Percentiles rank a stretch among this genome's conserved stretches.
These are phyloP conservation scores for Orthosia incerta DNA, from an alignment of 2,888 invertebrate genomes.

Conservation along the genomic window DNA sequence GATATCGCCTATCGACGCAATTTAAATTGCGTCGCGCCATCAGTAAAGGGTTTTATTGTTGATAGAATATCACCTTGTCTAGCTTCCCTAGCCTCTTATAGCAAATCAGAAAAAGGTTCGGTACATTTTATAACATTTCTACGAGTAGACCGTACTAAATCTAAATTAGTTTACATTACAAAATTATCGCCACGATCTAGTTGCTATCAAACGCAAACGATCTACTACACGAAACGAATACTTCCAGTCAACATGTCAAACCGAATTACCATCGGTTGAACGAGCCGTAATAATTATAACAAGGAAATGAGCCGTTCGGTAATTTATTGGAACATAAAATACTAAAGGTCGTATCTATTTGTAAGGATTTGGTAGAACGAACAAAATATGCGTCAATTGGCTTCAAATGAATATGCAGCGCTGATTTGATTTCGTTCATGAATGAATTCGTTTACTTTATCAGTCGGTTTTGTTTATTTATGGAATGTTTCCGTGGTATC, in stretches of 20 bases:
- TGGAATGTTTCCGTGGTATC: neutral
- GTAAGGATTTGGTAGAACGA: constrained; percentile 20
- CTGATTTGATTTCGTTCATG: constrained; percentile 28
- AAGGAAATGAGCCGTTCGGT: constrained; percentile 51
- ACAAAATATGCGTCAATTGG: constrained; percentile 19
- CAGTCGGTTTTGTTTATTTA: neutral
- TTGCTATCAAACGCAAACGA: constrained; percentile 32
- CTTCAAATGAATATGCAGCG: constrained; percentile 11
- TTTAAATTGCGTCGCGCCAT: too few relatives aligned
- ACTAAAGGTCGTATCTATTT: constrained; percentile 42
- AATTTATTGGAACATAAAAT: constrained; percentile 53
- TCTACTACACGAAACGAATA: constrained; percentile 26
- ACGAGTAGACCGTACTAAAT: neutral
- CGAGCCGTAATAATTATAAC: constrained; percentile 49
- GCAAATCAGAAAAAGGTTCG: neutral
- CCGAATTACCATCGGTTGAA: constrained; percentile 35
- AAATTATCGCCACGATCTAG: constrained; percentile 37
- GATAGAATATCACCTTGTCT: neutral
- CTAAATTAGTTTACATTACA: constrained; percentile 21
- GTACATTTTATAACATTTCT: neutral
- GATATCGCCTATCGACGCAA: too few relatives aligned
- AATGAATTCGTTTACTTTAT: constrained; percentile 22
- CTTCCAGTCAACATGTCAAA: constrained; percentile 46
- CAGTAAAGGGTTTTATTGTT: too few relatives aligned
- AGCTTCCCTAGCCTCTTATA: too few relatives aligned